Conservation (phyloP, 2,113 vertebrate genomes). For the Atractosteus spatula region DNA sequence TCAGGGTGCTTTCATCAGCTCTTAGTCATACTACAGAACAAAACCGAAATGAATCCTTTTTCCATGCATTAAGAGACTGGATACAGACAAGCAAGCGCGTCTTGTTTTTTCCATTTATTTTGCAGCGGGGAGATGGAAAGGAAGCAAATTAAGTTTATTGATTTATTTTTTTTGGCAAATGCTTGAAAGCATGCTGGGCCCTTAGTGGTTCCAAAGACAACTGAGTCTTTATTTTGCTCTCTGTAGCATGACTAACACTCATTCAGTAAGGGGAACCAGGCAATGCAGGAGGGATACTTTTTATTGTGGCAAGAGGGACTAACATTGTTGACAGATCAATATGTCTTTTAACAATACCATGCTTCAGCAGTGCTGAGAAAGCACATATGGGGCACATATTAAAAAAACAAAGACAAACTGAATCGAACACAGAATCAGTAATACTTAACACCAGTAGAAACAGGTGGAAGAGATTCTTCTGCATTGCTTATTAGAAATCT, state of each 20-base stretch:
- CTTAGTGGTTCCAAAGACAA: not conserved
- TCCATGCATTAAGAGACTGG: not conserved
- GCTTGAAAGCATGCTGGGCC: not conserved
- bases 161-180: conserved; percentile 10
- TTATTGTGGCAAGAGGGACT: conserved; percentile 5
- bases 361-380: not conserved
- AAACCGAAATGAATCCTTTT: not conserved
- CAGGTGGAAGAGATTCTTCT: conserved; percentile 15
- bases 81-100: not conserved
- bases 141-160: conserved; percentile 8
- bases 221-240: conserved; percentile 2
- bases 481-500: no score
- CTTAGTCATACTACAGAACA: not conserved
- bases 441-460: conserved; percentile 21
- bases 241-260: not conserved
- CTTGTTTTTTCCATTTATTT: not conserved
- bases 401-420: not conserved
- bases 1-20: not conserved
- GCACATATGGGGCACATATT: not conserved
- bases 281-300: not conserved
- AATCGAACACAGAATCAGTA: not conserved
- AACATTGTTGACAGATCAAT: not conserved
- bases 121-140: not conserved
- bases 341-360: not conserved
- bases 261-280: not conserved